These are phyloP conservation scores for Spodoptera frugiperda DNA, from an alignment of 1,140 invertebrate species.

Conservation along the genomic window DNA sequence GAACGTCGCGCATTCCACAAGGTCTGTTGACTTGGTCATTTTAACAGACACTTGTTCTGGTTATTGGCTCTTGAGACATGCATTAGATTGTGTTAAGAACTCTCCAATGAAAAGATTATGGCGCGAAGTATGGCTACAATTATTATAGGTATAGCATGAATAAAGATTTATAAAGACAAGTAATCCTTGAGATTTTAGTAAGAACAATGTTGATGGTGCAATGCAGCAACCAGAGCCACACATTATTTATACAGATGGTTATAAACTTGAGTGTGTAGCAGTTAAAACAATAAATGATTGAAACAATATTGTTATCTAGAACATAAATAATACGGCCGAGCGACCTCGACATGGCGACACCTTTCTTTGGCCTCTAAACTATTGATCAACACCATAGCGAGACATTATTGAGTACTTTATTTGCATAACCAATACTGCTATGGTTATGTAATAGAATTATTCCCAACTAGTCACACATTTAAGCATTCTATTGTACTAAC, in stretches of 20 bases:
- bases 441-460: background rate
- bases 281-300: slow-evolving; percentile 20
- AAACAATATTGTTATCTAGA: slow-evolving; percentile 15
- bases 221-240: background rate
- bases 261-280: background rate
- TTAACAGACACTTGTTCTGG: slow-evolving; percentile 1
- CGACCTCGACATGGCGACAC: slow-evolving; percentile 41
- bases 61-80: background rate
- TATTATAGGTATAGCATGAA: too few relatives aligned
- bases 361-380: slow-evolving; percentile 50
- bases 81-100: background rate
- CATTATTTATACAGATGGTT: slow-evolving; percentile 3
- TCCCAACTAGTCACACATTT: background rate
- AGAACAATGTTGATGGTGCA: background rate
- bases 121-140: too few relatives aligned
- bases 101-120: too few relatives aligned
- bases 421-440: slow-evolving; percentile 7
- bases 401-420: slow-evolving; percentile 34
- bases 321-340: slow-evolving; percentile 24
- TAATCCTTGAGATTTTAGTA: too few relatives aligned
- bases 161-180: too few relatives aligned
- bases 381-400: slow-evolving; percentile 37
- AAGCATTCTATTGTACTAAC: background rate
- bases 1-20: slow-evolving; percentile 27
- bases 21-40: slow-evolving; percentile 8